Base-by-base conservation (phyloP, 2,888 invertebrate species). In the Opisthograptis luteolata region DNA sequence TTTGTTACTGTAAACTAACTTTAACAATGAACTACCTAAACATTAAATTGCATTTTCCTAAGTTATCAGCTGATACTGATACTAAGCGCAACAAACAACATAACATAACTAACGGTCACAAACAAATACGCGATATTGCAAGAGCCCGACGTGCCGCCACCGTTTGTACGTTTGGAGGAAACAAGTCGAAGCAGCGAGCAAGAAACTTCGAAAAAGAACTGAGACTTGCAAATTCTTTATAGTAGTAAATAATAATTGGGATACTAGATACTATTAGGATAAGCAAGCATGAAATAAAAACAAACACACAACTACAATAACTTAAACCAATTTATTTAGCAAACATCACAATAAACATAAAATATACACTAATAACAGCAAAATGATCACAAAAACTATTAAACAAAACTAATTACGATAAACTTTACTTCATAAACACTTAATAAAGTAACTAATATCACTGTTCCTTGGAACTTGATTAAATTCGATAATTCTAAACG, bases 391-490 rank as follows among this genome's bases (percentile, higher is more conserved):
- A 17, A 5, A 3, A 3, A 17, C 17, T 2, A 17, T 5, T 32
- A 30, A 49, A 47, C 36, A 53, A 58, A 39, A 35, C 10, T 39
- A 60, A 53, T 45, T 62, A 64, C 2, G 5, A 17, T 17, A 17
- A 17, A 17, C 5, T 17, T 5, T 17, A 17, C 1, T 10, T 10
- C 3, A 25, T 25, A 2, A 68, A 65, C 66, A 68, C 69, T 66
- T 66, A 63, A 61, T 36, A 62, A 30, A 64, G 65, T 27, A 39
- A 28, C 60, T 66, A 66, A 25, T 58, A 60, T 56, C 69, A 73
- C 70, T 70, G 60, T 64, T 63, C 58, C 54, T 52, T 57, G 50
- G 51, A 49, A 57, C 44, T 47, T 53, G 47, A 54, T 37, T 57
- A 63, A 42, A 36, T 35, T 48, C 48, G 47, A 17, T 60, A 63